These are phyloP conservation scores for Aegithalos caudatus DNA, from an alignment of 2,113 vertebrate species.

Conservation along the genomic window DNA sequence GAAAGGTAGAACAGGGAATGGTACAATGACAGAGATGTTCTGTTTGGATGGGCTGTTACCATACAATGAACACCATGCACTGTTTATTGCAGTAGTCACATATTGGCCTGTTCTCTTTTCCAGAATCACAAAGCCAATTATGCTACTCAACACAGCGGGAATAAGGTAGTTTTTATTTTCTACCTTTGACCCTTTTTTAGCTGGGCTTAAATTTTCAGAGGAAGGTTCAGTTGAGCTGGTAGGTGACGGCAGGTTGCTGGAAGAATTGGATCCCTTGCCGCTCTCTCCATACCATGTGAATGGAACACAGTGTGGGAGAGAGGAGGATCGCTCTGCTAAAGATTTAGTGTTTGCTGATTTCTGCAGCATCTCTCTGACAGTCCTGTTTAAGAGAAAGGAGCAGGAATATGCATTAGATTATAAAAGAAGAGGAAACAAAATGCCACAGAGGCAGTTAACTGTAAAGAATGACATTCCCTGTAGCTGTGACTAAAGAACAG, in stretches of 20 bases:
- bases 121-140: slow-evolving; percentile 64
- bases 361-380: slow-evolving; percentile 67
- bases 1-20: slow-evolving; percentile 34
- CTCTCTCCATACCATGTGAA: slow-evolving; percentile 72
- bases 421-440: neutral
- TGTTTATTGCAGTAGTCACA: slow-evolving; percentile 55
- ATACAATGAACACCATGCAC: slow-evolving; percentile 60
- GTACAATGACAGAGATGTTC: slow-evolving; percentile 39
- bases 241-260: slow-evolving; percentile 71
- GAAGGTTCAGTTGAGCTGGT: slow-evolving; percentile 80
- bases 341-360: slow-evolving; percentile 44
- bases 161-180: slow-evolving; percentile 63
- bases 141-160: slow-evolving; percentile 57
- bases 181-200: slow-evolving; percentile 87
- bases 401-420: slow-evolving; percentile 17
- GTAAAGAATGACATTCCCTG: neutral
- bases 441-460: neutral
- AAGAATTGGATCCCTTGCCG: slow-evolving; percentile 72
- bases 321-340: slow-evolving; percentile 48
- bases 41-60: neutral
- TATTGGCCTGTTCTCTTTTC: slow-evolving; percentile 27
- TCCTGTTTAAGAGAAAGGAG: slow-evolving; percentile 63
- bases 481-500: neutral
- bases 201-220: slow-evolving; percentile 81
- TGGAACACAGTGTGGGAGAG: slow-evolving; percentile 66